Evolutionary conservation across 2,113 vertebrate genomes (phyloP).

Genomic region (Felis catus): F.catus_Fca126_mat1.0 CM031420.1:121610001-121610500

Average conservation of each 20-base stretch:
- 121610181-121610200: not conserved
- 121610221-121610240: not conserved
- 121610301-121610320: not conserved
- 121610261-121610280: not conserved
- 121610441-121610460: not conserved
- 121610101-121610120: not conserved
- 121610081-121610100: not conserved
- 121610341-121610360: not conserved
- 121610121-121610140: not conserved
- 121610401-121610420: not conserved
- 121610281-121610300: not conserved
- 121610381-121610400: not conserved
- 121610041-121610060: not conserved
- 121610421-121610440: not conserved
- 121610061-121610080: not conserved
- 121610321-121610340: not conserved
- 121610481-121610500: not conserved
- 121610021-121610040: conserved; percentile 4
- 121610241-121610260: not conserved
- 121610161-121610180: not conserved
- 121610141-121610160: not conserved
- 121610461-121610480: not conserved
- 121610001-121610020: not conserved
- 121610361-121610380: not conserved
- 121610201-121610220: not conserved